Conservation (phyloP, 1,140 invertebrate genomes). For the Geopemphigus sp. region DNA sequence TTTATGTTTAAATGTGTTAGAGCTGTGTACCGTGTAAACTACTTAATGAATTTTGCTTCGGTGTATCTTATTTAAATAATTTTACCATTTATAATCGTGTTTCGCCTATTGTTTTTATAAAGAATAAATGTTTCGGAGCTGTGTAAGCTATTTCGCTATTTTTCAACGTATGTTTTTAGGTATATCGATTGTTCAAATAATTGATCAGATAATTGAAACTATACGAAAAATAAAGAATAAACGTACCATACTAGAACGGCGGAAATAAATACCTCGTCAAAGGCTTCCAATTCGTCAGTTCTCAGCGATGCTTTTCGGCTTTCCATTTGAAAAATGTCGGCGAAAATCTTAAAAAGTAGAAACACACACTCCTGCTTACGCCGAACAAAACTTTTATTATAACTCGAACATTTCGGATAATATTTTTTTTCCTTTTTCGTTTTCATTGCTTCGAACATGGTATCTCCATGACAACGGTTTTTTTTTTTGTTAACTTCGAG, state of each 20-base stretch:
- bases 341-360: neutral
- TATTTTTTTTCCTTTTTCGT: neutral
- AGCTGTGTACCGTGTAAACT: no score
- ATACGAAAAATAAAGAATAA: no score
- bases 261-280: conserved; percentile 14
- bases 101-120: no score
- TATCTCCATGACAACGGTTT: conserved; percentile 30
- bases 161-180: no score
- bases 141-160: no score
- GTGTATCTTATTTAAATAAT: no score
- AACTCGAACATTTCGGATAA: neutral
- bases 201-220: neutral
- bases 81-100: no score
- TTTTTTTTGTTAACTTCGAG: neutral
- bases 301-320: conserved; percentile 6
- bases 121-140: no score
- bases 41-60: no score
- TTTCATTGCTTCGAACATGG: neutral
- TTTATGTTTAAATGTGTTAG: no score
- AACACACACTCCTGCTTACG: neutral
- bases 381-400: conserved; percentile 11
- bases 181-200: neutral
- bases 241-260: no score
- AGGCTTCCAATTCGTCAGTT: conserved; percentile 15
- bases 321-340: conserved; percentile 17